Base-by-base conservation (phyloP, 2,113 vertebrate species). In the Ceyx cyanopectus region DNA sequence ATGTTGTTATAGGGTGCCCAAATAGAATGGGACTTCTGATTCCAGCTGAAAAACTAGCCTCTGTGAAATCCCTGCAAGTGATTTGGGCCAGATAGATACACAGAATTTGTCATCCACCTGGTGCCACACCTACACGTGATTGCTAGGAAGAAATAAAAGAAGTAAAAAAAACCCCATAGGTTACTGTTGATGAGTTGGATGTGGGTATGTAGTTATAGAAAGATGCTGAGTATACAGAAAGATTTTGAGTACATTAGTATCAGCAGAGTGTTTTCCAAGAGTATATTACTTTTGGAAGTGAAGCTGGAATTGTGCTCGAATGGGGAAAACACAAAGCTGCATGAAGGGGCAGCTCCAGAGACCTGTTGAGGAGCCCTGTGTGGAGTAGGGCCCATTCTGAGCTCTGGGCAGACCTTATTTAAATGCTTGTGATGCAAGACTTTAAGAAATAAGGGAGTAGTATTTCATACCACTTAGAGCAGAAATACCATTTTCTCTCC, bases 71-170 rank as follows among this genome's bases (percentile, higher is more conserved):
- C 11, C 37, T 69, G n/a, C 37, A 65, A 67, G 53, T n/a, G 46
- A n/a, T 58, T 26, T 40, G 48, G 15, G 29, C 18, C 20, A 81
- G 34, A 62, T 2, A 81, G 66, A 58, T 14, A 40, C 34, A 34
- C 34, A 34, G 34, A 7, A 56, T 66, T 84, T 81, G 29, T 50
- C 68, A 8, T 60, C 90, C 29, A 70, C 29, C 24, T 66, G 37
- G 22, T 75, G 34, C 45, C 11, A 37, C 13, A 18, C 3, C 3
- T 6, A 27, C 0, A 0, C 21, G 1, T 7, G 24, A 61, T 76
- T 72, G 60, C 54, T 75, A 53, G 24, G 51, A 87, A 90, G 20
- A 72, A 57, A 24, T 45, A 19, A 57, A 81, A 89, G 5, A 40
- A 58, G 6, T 6, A 24, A 62, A 54, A 12, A 14, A 4, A 43